Evolutionary conservation across 2,888 invertebrate genomes (phyloP).

Genomic region (Lepidochitona cinerea): DNA sequence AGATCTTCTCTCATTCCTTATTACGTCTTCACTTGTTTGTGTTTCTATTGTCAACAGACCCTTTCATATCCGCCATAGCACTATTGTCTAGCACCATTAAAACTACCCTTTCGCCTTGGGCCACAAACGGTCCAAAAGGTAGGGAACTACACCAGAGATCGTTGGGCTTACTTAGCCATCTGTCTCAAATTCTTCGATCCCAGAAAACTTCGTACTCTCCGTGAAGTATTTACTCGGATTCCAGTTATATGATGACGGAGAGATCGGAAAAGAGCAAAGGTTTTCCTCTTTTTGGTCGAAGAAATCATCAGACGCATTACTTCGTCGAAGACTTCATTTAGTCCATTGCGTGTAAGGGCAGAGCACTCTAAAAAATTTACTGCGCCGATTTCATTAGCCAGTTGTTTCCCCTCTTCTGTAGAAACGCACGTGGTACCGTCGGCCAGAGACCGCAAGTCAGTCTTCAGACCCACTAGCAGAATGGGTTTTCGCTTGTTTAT

Average conservation of each 20-base stretch:
- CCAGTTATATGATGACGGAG: not conserved
- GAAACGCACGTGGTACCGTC: not conserved
- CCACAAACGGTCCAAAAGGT: too few species aligned
- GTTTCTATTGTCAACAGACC: too few species aligned
- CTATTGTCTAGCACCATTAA: too few species aligned
- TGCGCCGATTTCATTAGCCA: not conserved
- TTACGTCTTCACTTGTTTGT: too few species aligned
- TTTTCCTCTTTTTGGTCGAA: not conserved
- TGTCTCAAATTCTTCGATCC: too few species aligned
- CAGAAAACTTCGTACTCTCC: not conserved
- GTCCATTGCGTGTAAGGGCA: not conserved
- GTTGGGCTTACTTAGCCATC: too few species aligned
- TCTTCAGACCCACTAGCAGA: not conserved
- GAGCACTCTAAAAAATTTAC: not conserved
- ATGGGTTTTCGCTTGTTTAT: not conserved
- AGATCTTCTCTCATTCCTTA: too few species aligned
- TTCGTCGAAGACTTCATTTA: not conserved
- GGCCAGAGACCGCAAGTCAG: not conserved
- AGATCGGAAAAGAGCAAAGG: not conserved
- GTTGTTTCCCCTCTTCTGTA: not conserved
- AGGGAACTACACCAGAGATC: too few species aligned
- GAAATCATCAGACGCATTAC: not conserved
- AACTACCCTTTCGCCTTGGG: too few species aligned
- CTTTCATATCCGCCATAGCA: too few species aligned
- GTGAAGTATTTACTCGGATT: not conserved